A percentile compares a stretch with the other conserved stretches of the same genome.
phyloP scores from a whole-genome alignment of 2,113 vertebrate species.

The Origma solitaria region DNA sequence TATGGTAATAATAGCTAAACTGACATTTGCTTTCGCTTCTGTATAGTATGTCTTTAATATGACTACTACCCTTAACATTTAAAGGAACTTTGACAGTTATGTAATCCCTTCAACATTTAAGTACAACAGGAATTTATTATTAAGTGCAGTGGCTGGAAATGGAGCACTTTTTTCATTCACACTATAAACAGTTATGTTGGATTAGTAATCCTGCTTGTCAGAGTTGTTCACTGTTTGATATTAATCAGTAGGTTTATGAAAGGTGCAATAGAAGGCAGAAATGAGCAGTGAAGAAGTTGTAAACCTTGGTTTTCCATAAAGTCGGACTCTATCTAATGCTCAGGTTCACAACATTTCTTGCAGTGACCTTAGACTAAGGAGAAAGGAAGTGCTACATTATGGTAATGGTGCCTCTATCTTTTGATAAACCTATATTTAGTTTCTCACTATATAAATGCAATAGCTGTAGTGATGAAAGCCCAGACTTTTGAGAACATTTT shows the following conservation, averaged over 20 bases:
- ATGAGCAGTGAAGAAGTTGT: conserved; percentile 66
- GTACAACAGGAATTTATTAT: conserved; percentile 78
- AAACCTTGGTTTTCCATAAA: conserved; percentile 68
- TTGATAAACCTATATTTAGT: neutral
- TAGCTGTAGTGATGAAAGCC: neutral
- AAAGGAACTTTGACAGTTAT: conserved; percentile 76
- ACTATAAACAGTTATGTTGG: conserved; percentile 82
- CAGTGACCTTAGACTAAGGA: conserved; percentile 20
- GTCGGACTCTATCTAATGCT: conserved; percentile 9
- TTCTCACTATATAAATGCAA: neutral
- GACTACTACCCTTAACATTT: conserved; percentile 71
- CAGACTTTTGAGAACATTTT: neutral
- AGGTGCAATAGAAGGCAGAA: conserved; percentile 71
- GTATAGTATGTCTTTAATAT: conserved; percentile 70
- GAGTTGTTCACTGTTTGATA: conserved; percentile 77
- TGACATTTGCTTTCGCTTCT: conserved; percentile 63
- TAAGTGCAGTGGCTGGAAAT: conserved; percentile 75
- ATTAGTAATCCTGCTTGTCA: conserved; percentile 83
- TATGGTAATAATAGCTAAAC: conserved; percentile 63
- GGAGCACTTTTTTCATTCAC: conserved; percentile 73
- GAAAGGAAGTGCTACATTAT: neutral
- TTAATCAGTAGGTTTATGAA: conserved; percentile 83
- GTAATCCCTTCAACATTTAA: conserved; percentile 77
- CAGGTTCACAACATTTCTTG: conserved; percentile 38
- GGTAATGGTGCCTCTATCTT: conserved; percentile 1